Conservation (phyloP, 1,140 invertebrate species). For the Gyrodactylus salaris region DNA sequence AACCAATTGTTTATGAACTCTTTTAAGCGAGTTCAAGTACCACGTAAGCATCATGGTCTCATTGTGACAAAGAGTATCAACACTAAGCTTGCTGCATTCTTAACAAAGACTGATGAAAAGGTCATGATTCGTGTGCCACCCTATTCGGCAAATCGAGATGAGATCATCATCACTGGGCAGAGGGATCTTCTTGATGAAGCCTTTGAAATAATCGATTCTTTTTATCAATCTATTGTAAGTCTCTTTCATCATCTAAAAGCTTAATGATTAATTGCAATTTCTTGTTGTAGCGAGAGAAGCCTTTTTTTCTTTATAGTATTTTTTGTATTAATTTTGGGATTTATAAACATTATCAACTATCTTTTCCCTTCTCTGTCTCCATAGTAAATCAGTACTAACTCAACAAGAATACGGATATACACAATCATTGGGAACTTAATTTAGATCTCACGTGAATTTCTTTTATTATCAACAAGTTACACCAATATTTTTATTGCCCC, state of each 20-base stretch:
- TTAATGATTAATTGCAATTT: background rate
- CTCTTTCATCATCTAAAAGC: background rate
- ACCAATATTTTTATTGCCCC: too few species aligned
- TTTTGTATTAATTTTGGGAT: too few species aligned
- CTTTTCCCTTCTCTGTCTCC: too few species aligned
- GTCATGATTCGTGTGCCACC: background rate
- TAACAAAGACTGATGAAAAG: background rate
- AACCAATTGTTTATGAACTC: background rate
- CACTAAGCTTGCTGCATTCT: background rate
- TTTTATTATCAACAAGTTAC: too few species aligned
- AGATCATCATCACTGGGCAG: background rate
- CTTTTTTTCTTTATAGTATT: too few species aligned
- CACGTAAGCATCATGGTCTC: background rate
- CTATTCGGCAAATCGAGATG: background rate
- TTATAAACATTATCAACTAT: too few species aligned
- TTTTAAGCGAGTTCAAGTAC: background rate
- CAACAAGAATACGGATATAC: too few species aligned
- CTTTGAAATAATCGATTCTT: background rate
- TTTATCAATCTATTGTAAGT: background rate
- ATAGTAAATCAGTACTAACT: too few species aligned
- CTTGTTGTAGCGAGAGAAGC: too few species aligned
- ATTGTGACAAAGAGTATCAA: background rate
- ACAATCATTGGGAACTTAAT: too few species aligned
- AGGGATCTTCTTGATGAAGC: background rate
- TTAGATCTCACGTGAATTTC: too few species aligned